Evolutionary conservation across 2,113 vertebrate species (phyloP), one percentile per base, ranked within the genome.

Genomic region (Tachycineta bicolor): DNA sequence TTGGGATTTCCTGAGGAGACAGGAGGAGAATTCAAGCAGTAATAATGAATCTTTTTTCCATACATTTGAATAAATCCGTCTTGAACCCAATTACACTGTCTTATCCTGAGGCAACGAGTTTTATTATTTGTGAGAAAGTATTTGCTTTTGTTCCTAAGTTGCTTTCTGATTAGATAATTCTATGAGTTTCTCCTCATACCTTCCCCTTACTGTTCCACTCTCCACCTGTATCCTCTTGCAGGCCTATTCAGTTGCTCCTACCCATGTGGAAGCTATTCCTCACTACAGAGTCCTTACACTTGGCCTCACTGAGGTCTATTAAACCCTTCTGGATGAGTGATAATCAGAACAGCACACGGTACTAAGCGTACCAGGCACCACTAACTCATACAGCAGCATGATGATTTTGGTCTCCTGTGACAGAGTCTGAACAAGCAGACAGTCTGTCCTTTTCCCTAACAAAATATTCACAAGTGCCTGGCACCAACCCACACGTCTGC

Each of bases 141-240:
- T 49, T 89, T 91, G 47, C 56, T 90, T 96, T 89, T 67, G 33
- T 47, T 93, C 67, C 39, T 62, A 65, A 90, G 83, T 83, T 85
- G 58, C 41, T 77, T 82, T 94, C 69, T 82, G 81, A 91, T 74
- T 84, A 79, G 65, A 60, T 58, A 93, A 63, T 21, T 39, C 14
- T 44, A 64, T 14, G 33, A 14, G 19, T 56, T 58, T 89, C 29
- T 82, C 41, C 34, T 81, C 34, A 2, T 31, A 25, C 17, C 39
- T 63, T 81, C 47, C 33, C 29, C 37, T 64, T 34, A 23, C 31
- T n/a, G 20, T 34, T 52, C 29, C 28, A 46, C 25, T 13, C 15
- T 78, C 12, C 28, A 34, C 12, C 64, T 62, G 29, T 12, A 70
- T 12, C 16, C 37, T 70, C n/a, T 16, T 91, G 44, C 75, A 73